Evolutionary conservation across 2,797 vertebrate genomes (phyloP), one percentile per base, ranked within the genome.

Genomic region (Odontamblyopus lacepedii): DNA sequence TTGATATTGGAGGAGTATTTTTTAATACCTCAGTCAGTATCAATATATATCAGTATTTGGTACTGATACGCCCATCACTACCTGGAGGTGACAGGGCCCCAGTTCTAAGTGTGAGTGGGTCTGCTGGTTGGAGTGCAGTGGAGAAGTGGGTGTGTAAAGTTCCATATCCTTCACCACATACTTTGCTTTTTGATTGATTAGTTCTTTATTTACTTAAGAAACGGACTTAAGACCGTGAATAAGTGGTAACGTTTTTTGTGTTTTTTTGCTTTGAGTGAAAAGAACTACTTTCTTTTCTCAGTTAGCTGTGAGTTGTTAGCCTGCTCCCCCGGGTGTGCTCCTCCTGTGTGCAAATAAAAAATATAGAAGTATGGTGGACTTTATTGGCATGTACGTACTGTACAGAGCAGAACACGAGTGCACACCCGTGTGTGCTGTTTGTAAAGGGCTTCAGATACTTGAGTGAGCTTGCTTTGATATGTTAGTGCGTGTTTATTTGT

Each of bases 371-470:
- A 2, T n/a, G 2, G 16, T 53, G 18, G 51, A 57, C 57, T 30
- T 30, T 30, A 60, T 60, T 18, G 27, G 29, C 57, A 30, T 13
- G 27, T 60, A 30, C 30, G 57, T 30, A 30, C 57, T 16, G 27
- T 30, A 60, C 12, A 30, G 26, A 60, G 57, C 27, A 11, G 12
- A 15, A 30, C 26, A 60, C 2, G 13, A 60, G 15, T 30, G 26
- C 27, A 29, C 26, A 15, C 15, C 57, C 13, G 4, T 29, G 57
- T 59, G 57, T 7, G 57, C 5, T 60, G 57, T 60, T 60, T 60
- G 57, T 30, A 60, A 60, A 60, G 57, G 57, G 57, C 57, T 30
- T 30, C 70, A 27, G 57, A 75, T 72, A 76, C 72, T 79, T 79
- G 63, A 61, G 11, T 85, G n/a, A 66, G 67, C 70, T 41, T 64